Percentiles rank a stretch among this genome's conserved stretches.
These are phyloP conservation scores for Hippopotamus amphibius DNA, from an alignment of 2,113 vertebrate species.

Conservation along the genomic window DNA sequence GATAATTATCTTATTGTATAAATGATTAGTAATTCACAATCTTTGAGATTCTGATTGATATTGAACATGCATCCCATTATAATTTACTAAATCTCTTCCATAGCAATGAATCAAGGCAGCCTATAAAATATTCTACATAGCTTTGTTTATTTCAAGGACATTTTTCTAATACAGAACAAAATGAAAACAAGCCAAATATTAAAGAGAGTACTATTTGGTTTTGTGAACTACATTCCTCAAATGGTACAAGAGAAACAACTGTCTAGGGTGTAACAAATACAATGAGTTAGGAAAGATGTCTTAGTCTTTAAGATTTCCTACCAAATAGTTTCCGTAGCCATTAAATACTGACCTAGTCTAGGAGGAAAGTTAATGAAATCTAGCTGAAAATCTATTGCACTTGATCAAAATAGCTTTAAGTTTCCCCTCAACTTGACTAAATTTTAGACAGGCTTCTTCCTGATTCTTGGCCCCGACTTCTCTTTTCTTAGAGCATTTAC, in stretches of 20 bases:
- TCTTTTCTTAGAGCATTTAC: neutral
- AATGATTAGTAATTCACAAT: constrained; percentile 23
- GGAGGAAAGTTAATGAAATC: constrained; percentile 67
- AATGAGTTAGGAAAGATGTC: constrained; percentile 32
- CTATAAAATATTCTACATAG: neutral
- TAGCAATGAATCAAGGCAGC: neutral
- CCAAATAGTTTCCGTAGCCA: constrained; percentile 43
- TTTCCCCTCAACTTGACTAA: neutral
- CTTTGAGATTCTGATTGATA: constrained; percentile 27
- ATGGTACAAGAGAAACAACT: constrained; percentile 34
- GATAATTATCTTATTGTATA: neutral
- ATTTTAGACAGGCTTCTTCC: neutral
- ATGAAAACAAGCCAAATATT: constrained; percentile 8
- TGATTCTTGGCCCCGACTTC: neutral
- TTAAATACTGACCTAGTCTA: constrained; percentile 43
- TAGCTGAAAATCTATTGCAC: constrained; percentile 49
- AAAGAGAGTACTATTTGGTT: neutral
- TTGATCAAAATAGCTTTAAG: neutral
- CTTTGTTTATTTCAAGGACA: constrained; percentile 39
- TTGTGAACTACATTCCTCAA: neutral
- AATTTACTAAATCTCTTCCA: neutral
- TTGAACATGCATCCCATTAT: neutral
- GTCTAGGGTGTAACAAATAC: constrained; percentile 15
- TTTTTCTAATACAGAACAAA: constrained; percentile 5
- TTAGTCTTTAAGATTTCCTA: constrained; percentile 56